phyloP scores from a whole-genome alignment of 2,797 vertebrate species.

The Gobio occitaniae region DNA sequence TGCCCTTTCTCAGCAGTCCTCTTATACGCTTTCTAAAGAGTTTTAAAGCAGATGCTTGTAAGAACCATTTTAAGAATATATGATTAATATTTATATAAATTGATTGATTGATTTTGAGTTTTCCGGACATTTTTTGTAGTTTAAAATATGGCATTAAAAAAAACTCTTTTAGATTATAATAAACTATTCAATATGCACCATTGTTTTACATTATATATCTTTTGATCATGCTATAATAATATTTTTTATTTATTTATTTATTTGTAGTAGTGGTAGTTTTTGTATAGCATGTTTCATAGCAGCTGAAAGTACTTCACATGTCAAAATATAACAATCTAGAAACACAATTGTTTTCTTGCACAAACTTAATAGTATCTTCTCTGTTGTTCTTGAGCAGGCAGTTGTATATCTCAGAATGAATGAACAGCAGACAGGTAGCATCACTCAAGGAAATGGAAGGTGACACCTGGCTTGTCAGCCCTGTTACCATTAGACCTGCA shows the following conservation, averaged over 20 bases:
- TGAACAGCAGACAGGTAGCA: conserved; percentile 26
- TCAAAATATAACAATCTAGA: not conserved
- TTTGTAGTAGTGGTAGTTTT: not conserved
- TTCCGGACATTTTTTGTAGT: no score
- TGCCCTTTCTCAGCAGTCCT: not conserved
- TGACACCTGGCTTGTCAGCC: conserved; percentile 33
- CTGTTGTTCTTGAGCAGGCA: conserved; percentile 19
- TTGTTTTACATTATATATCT: no score
- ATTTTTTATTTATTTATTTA: not conserved
- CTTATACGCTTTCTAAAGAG: not conserved
- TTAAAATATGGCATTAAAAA: no score
- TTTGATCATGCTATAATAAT: not conserved
- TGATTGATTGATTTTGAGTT: no score
- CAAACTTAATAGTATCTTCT: not conserved
- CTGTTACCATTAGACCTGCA: conserved; percentile 27
- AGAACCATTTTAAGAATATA: not conserved
- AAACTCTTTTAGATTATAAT: no score
- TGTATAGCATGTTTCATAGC: not conserved
- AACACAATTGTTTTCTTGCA: not conserved
- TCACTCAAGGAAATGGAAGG: conserved; percentile 46
- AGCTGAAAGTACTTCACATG: not conserved
- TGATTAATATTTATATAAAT: not conserved
- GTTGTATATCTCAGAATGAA: conserved; percentile 22
- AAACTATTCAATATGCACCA: no score
- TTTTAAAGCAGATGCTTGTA: not conserved